Conservation (phyloP, 2,797 vertebrate genomes). For the Microtus californicus region DNA sequence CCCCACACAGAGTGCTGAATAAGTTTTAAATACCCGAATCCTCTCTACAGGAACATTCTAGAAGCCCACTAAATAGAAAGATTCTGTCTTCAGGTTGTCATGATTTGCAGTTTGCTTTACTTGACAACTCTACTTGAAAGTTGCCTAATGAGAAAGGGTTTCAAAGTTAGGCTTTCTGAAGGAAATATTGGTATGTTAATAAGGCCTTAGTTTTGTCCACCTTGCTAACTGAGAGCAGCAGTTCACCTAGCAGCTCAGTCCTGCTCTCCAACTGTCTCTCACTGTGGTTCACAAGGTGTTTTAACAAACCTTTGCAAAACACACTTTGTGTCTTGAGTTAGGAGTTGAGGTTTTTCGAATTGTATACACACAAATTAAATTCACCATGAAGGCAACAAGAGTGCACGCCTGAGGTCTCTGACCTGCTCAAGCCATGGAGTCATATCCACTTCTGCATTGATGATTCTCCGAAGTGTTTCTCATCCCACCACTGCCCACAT, state of each 20-base stretch:
- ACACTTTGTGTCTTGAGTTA: background rate
- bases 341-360: background rate
- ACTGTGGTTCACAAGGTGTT: background rate
- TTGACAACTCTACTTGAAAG: background rate
- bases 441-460: background rate
- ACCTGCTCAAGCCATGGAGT: background rate
- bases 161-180: background rate
- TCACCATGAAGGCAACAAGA: background rate
- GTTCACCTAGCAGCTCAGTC: background rate
- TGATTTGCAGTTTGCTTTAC: conserved; percentile 25
- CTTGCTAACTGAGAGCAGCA: background rate
- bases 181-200: background rate
- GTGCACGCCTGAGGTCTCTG: background rate
- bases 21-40: background rate
- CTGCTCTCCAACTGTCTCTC: background rate
- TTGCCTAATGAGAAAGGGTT: background rate
- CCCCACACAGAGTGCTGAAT: background rate
- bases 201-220: background rate
- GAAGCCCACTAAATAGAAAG: conserved; percentile 57
- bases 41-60: conserved; percentile 5
- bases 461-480: background rate
- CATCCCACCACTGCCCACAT: background rate
- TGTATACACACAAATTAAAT: background rate
- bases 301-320: background rate
- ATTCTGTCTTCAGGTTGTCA: conserved; percentile 23